Evolutionary conservation across 2,797 vertebrate species (phyloP), one percentile per base, ranked within the genome.

Genomic region (Eupleurogrammus muticus): DNA sequence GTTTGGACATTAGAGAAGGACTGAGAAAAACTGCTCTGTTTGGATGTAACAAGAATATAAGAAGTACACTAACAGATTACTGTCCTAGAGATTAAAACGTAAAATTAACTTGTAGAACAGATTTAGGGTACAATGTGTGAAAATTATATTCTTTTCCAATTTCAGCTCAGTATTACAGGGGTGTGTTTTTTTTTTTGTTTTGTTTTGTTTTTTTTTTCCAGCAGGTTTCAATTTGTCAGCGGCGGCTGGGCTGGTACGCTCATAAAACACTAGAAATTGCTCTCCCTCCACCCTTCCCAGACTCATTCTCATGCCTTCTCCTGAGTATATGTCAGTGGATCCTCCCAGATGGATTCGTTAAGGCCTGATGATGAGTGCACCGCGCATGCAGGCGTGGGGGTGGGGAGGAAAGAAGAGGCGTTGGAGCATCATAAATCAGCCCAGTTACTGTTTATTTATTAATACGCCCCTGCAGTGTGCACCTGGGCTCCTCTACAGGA

Each of bases 391-490:
- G 59, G 55, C 32, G 4, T 20, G 48, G 73, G 71, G 73, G 69
- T 10, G 38, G 75, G 52, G 49, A 50, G 57, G 66, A 40, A 2
- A 8, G 19, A 60, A 63, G 75, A 70, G 71, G 75, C 48, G 51
- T 74, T 55, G n/a, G 48, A 83, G 76, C 68, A 10, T 84, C 80
- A 76, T 90, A 89, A 91, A 91, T 89, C 88, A 81, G 17, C 71
- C 60, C 70, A 64, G 62, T 85, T 81, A 70, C 84, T 88, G 76
- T 90, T 94, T 89, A 92, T 92, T 93, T 93, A 94, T 93, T 94
- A 85, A 94, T 93, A 70, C 77, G 60, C 57, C 56, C 83, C 79
- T 70, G 82, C 85, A 78, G 83, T 56, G 79, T 89, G 87, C 92
- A 92, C 89, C 90, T 93, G 90, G 67, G 80, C 78, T 75, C 75